Conservation (phyloP, 2,888 invertebrate species). For the Cantharis rustica region DNA sequence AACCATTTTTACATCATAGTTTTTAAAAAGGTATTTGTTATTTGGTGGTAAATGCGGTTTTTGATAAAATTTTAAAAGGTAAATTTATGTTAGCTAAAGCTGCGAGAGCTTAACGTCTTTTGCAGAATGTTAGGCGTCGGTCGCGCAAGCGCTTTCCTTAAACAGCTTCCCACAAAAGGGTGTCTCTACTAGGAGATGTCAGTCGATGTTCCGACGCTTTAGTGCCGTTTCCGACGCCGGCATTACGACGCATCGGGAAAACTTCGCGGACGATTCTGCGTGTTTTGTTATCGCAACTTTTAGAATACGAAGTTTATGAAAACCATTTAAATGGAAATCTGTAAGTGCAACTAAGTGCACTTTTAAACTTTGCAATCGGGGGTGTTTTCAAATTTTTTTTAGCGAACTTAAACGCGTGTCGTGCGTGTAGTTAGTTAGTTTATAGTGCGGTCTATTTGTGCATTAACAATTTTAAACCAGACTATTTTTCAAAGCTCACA, state of each 20-base stretch:
- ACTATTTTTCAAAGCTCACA: neutral
- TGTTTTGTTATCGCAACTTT: conserved; percentile 8
- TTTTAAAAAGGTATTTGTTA: neutral
- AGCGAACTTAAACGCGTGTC: neutral
- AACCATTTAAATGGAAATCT: conserved; percentile 17
- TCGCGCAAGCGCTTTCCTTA: conserved; percentile 43
- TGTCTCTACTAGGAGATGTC: conserved; percentile 40
- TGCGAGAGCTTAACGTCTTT: conserved; percentile 35
- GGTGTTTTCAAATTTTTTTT: neutral
- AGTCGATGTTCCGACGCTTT: conserved; percentile 40
- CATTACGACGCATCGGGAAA: conserved; percentile 14
- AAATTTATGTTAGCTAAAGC: conserved; percentile 14
- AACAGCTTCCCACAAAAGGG: conserved; percentile 44
- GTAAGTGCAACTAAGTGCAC: conserved; percentile 14
- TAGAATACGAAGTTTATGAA: neutral
- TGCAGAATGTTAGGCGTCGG: conserved; percentile 43
- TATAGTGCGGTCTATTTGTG: neutral
- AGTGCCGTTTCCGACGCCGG: conserved; percentile 29
- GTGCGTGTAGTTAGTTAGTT: neutral
- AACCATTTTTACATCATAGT: neutral
- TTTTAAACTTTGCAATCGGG: neutral
- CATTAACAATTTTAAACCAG: neutral
- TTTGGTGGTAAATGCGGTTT: conserved; percentile 13
- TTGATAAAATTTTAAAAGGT: conserved; percentile 19
- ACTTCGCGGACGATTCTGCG: conserved; percentile 20